Conservation (phyloP, 2,888 invertebrate genomes). For the Erebia ligea region DNA sequence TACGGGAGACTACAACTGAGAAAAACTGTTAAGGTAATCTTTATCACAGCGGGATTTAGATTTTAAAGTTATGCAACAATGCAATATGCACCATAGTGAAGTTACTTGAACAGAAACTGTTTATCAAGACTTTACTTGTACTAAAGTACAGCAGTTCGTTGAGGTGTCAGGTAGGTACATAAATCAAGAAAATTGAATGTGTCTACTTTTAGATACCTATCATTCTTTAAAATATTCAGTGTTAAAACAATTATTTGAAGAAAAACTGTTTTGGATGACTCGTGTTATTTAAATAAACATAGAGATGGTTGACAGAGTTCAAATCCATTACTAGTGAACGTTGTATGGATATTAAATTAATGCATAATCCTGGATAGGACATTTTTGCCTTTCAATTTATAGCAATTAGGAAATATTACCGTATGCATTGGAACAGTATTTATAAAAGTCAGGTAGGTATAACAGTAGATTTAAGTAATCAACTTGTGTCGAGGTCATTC, state of each 20-base stretch:
- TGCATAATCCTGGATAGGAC: slow-evolving; percentile 17
- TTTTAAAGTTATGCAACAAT: no score
- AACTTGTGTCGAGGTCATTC: slow-evolving; percentile 33
- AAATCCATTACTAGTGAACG: background rate
- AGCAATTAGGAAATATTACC: slow-evolving; percentile 13
- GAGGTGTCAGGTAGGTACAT: no score
- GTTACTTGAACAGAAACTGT: no score
- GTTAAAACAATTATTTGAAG: no score
- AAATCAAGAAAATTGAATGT: no score
- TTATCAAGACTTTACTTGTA: no score
- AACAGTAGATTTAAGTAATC: slow-evolving; percentile 4
- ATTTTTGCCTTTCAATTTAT: background rate
- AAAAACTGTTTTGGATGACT: background rate
- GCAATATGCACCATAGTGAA: no score
- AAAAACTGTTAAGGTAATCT: no score
- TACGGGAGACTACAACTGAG: background rate
- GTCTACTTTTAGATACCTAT: no score
- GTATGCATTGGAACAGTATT: slow-evolving; percentile 5
- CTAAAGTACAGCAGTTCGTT: no score
- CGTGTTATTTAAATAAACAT: background rate
- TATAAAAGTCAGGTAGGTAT: background rate
- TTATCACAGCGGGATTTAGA: no score
- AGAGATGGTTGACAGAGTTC: background rate
- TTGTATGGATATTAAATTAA: background rate
- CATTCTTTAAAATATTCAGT: no score